phyloP scores from a whole-genome alignment of 2,888 invertebrate genomes.

The Geophilus truncorum region DNA sequence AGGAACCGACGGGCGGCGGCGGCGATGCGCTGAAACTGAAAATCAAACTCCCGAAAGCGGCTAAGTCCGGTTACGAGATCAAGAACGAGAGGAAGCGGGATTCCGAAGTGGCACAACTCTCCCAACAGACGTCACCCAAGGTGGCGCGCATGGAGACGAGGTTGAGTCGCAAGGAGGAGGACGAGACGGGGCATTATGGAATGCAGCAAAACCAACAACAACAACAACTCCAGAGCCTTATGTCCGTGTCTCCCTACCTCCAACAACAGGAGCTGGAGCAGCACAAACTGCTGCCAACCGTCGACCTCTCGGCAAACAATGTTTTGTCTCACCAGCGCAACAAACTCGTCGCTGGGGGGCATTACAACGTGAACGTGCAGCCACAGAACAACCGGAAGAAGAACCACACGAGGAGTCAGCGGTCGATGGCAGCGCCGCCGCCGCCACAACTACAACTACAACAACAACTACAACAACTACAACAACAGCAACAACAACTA shows the following conservation, averaged over 20 bases:
- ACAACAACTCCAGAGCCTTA: background rate
- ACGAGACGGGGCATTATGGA: background rate
- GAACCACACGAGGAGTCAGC: background rate
- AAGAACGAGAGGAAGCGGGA: conserved; percentile 22
- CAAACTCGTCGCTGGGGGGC: background rate
- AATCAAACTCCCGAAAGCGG: conserved; percentile 30
- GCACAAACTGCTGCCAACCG: background rate
- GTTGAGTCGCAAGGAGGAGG: conserved; percentile 19
- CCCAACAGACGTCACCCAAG: background rate
- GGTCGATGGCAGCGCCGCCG: background rate
- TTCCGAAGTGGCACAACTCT: background rate
- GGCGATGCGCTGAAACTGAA: conserved; percentile 28
- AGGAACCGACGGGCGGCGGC: background rate
- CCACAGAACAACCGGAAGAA: background rate
- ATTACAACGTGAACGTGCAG: background rate
- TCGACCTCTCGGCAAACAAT: background rate
- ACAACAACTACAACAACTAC: too few species aligned
- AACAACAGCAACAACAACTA: background rate
- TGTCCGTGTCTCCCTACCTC: background rate
- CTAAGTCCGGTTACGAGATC: background rate
- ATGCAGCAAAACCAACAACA: background rate
- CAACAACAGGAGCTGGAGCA: conserved; percentile 3
- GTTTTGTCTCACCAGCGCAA: background rate
- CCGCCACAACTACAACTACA: background rate
- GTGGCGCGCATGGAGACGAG: conserved; percentile 27